phyloP scores from a whole-genome alignment of 2,113 vertebrate species.

The Ranitomeya imitator region DNA sequence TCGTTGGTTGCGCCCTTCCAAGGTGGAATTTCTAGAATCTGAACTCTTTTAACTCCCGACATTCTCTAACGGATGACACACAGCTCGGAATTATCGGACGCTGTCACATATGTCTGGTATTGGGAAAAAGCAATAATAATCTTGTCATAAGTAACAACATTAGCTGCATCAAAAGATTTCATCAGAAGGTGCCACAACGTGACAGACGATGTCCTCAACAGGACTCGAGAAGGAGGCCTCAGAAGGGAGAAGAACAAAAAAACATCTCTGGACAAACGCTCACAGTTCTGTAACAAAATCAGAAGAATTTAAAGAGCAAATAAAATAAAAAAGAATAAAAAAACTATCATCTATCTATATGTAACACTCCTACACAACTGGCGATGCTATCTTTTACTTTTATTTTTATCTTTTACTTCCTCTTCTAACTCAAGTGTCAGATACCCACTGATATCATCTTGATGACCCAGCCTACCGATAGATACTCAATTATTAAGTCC shows the following conservation, averaged over 20 bases:
- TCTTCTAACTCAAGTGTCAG: too few relatives aligned
- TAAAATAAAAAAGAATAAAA: too few relatives aligned
- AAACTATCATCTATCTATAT: neutral
- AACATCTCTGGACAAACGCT: neutral
- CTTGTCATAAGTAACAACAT: constrained; percentile 24
- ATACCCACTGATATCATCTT: too few relatives aligned
- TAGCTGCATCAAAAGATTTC: constrained; percentile 2
- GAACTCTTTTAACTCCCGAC: constrained; percentile 21
- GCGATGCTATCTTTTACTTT: too few relatives aligned
- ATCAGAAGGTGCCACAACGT: neutral
- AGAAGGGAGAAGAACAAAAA: neutral
- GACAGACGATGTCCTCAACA: neutral
- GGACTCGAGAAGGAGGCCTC: neutral
- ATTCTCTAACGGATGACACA: neutral
- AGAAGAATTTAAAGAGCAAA: neutral
- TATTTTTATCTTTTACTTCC: too few relatives aligned
- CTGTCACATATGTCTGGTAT: constrained; percentile 30
- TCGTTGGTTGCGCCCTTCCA: too few relatives aligned
- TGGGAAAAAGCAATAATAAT: constrained; percentile 40
- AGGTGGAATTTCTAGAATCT: neutral
- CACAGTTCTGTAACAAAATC: neutral
- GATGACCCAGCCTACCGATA: too few relatives aligned
- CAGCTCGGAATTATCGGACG: neutral
- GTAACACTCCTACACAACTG: too few relatives aligned
- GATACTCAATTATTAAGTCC: too few relatives aligned